Conservation (phyloP, 2,797 vertebrate genomes). For the Myoxocephalus aenaeus region DNA sequence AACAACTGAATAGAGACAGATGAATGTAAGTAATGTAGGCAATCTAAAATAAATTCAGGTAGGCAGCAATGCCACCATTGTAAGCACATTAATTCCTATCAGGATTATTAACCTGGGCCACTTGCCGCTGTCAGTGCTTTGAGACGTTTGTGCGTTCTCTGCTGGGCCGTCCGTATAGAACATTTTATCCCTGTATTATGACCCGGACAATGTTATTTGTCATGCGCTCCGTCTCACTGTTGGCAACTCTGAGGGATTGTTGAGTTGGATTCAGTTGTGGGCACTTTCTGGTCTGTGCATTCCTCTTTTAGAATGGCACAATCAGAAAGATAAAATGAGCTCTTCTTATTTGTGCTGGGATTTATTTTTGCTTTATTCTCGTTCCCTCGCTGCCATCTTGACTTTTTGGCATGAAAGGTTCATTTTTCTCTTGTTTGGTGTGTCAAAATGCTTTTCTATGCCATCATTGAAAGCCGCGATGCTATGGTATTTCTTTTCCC, state of each 20-base stretch:
- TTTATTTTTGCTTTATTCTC: conserved; percentile 50
- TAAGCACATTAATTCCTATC: conserved; percentile 75
- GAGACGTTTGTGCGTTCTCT: conserved; percentile 58
- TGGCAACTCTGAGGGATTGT: conserved; percentile 67
- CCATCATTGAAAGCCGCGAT: conserved; percentile 28
- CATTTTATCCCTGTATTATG: conserved; percentile 71
- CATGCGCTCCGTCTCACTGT: conserved; percentile 59
- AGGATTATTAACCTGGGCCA: conserved; percentile 70
- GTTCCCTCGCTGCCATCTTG: conserved; percentile 19
- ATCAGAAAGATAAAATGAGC: conserved; percentile 57
- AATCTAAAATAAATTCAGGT: conserved; percentile 75
- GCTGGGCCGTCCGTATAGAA: conserved; percentile 51
- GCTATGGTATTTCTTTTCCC: background rate
- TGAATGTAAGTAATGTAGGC: conserved; percentile 64
- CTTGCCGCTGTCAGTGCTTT: conserved; percentile 58
- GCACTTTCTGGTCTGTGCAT: conserved; percentile 49
- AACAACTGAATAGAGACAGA: conserved; percentile 65
- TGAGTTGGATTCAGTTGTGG: conserved; percentile 59
- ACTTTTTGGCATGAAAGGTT: conserved; percentile 34
- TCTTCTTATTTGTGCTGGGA: conserved; percentile 54
- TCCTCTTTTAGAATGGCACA: conserved; percentile 51
- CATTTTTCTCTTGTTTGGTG: conserved; percentile 28
- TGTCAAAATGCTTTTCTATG: conserved; percentile 39
- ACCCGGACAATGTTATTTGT: conserved; percentile 66
- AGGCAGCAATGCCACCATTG: conserved; percentile 64